Evolutionary conservation across 1,140 invertebrate genomes (phyloP).

Genomic region (Zaprionus tsacasi): DNA sequence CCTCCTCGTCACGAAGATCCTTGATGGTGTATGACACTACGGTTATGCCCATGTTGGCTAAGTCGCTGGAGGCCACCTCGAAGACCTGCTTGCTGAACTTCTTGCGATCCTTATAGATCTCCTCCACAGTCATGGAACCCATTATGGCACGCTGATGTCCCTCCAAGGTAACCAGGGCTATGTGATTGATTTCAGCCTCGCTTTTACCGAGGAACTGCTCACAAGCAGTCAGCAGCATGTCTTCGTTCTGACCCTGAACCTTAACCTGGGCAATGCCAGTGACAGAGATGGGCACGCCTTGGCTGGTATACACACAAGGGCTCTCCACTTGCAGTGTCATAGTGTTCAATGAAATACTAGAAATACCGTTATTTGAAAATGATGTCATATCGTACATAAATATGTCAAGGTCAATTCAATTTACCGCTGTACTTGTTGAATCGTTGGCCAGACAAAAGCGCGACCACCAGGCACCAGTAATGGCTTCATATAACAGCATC

Average conservation of each 20-base stretch:
- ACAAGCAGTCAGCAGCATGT: conserved; percentile 98
- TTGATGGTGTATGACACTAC: conserved; percentile 99
- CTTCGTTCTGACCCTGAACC: conserved; percentile 98
- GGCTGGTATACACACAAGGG: conserved; percentile 96
- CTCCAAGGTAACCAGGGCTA: conserved; percentile 97
- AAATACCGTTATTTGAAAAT: conserved; percentile 30
- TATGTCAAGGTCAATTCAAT: conserved; percentile 24
- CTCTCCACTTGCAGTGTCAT: conserved; percentile 97
- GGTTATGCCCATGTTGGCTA: conserved; percentile 99
- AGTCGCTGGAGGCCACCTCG: conserved; percentile 96
- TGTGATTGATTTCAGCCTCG: conserved; percentile 95
- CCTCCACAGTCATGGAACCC: conserved; percentile 99
- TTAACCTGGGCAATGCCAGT: conserved; percentile 99
- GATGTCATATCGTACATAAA: conserved; percentile 7
- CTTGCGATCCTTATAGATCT: conserved; percentile 99
- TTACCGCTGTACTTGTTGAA: conserved; percentile 97
- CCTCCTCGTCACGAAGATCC: conserved; percentile 98
- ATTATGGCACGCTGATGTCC: conserved; percentile 99
- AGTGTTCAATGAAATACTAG: conserved; percentile 96
- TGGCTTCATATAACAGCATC: conserved; percentile 96
- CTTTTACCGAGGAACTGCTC: conserved; percentile 98
- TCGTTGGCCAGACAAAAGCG: conserved; percentile 97
- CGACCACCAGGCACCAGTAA: conserved; percentile 96
- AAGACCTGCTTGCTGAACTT: conserved; percentile 99
- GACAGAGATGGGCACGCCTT: conserved; percentile 98